These are phyloP conservation scores for Drosophila melanica DNA, from an alignment of 1,140 invertebrate species.

Conservation along the genomic window DNA sequence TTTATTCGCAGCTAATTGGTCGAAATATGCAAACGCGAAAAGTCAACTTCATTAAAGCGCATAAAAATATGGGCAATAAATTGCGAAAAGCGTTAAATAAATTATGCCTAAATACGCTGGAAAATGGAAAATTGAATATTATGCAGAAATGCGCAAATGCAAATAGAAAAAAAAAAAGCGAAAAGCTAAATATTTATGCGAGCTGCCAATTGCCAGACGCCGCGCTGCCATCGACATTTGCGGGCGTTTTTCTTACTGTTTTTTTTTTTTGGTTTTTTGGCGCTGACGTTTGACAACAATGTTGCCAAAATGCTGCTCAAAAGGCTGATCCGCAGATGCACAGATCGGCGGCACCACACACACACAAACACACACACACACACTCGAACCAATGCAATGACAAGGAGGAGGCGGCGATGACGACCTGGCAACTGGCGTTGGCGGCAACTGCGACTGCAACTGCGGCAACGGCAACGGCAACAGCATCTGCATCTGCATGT, in stretches of 20 bases:
- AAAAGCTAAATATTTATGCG: conserved; percentile 16
- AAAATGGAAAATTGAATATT: conserved; percentile 21
- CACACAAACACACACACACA: background rate
- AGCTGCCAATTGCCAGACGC: conserved; percentile 8
- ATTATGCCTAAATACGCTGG: conserved; percentile 9
- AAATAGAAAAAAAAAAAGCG: background rate
- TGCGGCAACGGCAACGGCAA: conserved; percentile 21
- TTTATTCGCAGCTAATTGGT: conserved; percentile 18
- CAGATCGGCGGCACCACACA: conserved; percentile 6
- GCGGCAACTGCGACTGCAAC: conserved; percentile 34
- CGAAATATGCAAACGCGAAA: conserved; percentile 41
- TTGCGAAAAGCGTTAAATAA: conserved; percentile 35
- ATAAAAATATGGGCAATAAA: conserved; percentile 35
- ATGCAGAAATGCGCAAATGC: conserved; percentile 11
- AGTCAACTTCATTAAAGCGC: conserved; percentile 37
- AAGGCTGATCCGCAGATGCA: background rate
- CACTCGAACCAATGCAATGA: background rate
- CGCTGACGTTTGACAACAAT: conserved; percentile 63
- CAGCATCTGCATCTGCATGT: conserved; percentile 26
- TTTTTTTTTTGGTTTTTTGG: background rate
- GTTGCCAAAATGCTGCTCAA: conserved; percentile 54
- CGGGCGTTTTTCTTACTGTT: background rate
- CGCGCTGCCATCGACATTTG: background rate
- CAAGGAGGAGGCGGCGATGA: conserved; percentile 36
- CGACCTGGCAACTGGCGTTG: conserved; percentile 44